A percentile compares a stretch with the other conserved stretches of the same genome.
These are phyloP conservation scores for Pitangus sulphuratus DNA, from an alignment of 2,797 vertebrate species.

Conservation along the genomic window DNA sequence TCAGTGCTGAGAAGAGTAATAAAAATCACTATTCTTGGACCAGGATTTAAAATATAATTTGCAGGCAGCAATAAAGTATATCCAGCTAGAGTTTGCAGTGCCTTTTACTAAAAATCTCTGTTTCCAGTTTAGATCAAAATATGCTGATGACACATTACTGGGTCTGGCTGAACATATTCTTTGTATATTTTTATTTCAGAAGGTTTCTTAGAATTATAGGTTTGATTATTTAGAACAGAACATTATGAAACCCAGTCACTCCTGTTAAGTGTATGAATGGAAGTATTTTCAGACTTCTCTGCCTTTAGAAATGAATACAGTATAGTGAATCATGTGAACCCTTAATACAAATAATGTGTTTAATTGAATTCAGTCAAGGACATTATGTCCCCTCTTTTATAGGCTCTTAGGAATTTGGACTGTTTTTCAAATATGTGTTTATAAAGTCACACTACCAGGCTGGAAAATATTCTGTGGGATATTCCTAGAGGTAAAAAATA, in stretches of 20 bases:
- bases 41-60: constrained; percentile 39
- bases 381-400: background rate
- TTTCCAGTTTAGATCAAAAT: constrained; percentile 44
- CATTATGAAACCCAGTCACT: constrained; percentile 21
- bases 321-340: constrained; percentile 6
- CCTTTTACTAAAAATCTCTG: constrained; percentile 33
- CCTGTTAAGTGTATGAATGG: constrained; percentile 2
- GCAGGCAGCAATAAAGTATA: constrained; percentile 14
- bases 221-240: constrained; percentile 42
- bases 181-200: constrained; percentile 43
- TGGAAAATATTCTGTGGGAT: background rate
- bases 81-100: background rate
- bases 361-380: constrained; percentile 23
- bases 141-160: constrained; percentile 34
- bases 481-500: background rate
- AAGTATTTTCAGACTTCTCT: constrained; percentile 39
- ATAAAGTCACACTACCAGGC: background rate
- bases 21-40: background rate
- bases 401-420: background rate
- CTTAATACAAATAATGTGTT: constrained; percentile 26
- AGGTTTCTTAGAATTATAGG: constrained; percentile 42
- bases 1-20: constrained; percentile 1
- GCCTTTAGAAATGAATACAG: constrained; percentile 11
- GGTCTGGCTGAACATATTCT: constrained; percentile 23
- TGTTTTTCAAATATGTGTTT: constrained; percentile 14